Percentiles rank a stretch among this genome's conserved stretches.
Evolutionary conservation across 2,888 invertebrate genomes (phyloP).

Genomic region (Sesamia inferens): DNA sequence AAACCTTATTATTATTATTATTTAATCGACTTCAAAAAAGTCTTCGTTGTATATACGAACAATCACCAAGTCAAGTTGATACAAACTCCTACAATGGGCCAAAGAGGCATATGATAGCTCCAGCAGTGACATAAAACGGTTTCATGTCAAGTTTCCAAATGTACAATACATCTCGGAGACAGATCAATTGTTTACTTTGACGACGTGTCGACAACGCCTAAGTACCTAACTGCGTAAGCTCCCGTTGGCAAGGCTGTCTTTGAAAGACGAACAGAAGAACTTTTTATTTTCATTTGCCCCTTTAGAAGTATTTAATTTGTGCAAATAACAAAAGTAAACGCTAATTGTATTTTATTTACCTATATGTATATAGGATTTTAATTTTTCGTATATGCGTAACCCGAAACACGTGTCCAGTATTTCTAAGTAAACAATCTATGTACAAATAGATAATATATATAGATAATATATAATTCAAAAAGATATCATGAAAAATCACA

Average conservation of each 20-base stretch:
- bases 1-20: too few relatives aligned
- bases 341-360: not conserved
- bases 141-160: slow-evolving; percentile 8
- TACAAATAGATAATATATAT: too few relatives aligned
- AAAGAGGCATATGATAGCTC: not conserved
- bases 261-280: not conserved
- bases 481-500: too few relatives aligned
- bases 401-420: too few relatives aligned
- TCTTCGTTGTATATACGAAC: not conserved
- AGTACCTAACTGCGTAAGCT: too few relatives aligned
- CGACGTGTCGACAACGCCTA: not conserved
- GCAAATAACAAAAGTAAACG: not conserved
- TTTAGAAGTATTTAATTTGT: not conserved
- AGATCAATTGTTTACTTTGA: not conserved
- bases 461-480: too few relatives aligned
- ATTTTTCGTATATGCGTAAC: too few relatives aligned
- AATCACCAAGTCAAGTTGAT: not conserved
- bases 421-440: too few relatives aligned
- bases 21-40: too few relatives aligned
- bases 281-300: not conserved
- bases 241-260: not conserved
- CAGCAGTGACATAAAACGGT: not conserved
- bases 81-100: not conserved
- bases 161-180: not conserved
- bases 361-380: too few relatives aligned